A percentile compares a stretch with the other conserved stretches of the same genome.
These are phyloP conservation scores for Drosophila putrida DNA, from an alignment of 2,888 invertebrate genomes.

Conservation along the genomic window DNA sequence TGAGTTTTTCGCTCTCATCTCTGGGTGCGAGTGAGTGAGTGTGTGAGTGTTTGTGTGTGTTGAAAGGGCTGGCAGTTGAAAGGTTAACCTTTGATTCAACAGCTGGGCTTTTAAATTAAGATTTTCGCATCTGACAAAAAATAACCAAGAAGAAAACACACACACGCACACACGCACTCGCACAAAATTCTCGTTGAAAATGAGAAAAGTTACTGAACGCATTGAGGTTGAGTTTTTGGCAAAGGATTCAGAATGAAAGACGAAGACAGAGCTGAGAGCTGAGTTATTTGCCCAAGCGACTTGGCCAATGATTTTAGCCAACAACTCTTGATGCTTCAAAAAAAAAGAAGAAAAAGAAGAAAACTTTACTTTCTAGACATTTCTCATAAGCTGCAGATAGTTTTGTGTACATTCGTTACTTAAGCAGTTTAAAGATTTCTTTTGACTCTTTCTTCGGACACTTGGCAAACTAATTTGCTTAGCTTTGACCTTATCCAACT, in stretches of 20 bases:
- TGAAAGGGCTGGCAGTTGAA: slow-evolving; percentile 60
- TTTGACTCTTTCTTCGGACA: slow-evolving; percentile 18
- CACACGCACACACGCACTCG: slow-evolving; percentile 10
- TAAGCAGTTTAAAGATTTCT: slow-evolving; percentile 30
- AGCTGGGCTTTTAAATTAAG: slow-evolving; percentile 79
- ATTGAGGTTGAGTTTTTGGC: slow-evolving; percentile 28
- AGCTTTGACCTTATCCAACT: slow-evolving; percentile 40
- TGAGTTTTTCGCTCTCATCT: slow-evolving; percentile 62
- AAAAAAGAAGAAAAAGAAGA: neutral
- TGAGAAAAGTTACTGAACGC: slow-evolving; percentile 67
- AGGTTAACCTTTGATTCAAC: slow-evolving; percentile 80
- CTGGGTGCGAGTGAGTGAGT: neutral
- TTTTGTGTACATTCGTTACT: slow-evolving; percentile 24
- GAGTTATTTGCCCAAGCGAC: slow-evolving; percentile 57
- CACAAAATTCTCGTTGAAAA: slow-evolving; percentile 47
- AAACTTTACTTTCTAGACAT: slow-evolving; percentile 15
- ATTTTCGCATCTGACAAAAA: slow-evolving; percentile 47
- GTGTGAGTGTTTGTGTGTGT: slow-evolving; percentile 19
- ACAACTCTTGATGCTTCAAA: slow-evolving; percentile 5
- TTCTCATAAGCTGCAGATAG: slow-evolving; percentile 41
- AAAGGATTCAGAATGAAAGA: slow-evolving; percentile 22
- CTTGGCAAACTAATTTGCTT: slow-evolving; percentile 50
- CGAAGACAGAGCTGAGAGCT: slow-evolving; percentile 14
- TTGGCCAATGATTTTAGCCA: slow-evolving; percentile 49
- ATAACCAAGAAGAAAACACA: neutral